phyloP scores from a whole-genome alignment of 2,797 vertebrate genomes.

The Buphagus erythrorhynchus region DNA sequence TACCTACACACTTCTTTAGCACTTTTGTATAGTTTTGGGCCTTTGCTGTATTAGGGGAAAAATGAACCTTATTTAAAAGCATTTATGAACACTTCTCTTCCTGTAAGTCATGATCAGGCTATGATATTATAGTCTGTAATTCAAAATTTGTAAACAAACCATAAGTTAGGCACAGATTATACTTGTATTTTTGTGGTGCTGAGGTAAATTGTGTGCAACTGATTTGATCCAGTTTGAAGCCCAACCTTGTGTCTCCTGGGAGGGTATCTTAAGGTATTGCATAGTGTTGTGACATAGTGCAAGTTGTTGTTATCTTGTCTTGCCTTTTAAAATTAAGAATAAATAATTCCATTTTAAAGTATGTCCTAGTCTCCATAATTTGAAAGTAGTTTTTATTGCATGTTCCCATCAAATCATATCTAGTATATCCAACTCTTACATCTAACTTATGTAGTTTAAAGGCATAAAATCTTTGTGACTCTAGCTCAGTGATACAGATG shows the following conservation, averaged over 20 bases:
- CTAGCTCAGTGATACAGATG: background rate
- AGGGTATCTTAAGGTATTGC: background rate
- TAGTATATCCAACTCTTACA: background rate
- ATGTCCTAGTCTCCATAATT: background rate
- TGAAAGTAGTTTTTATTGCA: background rate
- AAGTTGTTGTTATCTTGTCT: background rate
- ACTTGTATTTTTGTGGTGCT: background rate
- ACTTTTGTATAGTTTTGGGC: background rate
- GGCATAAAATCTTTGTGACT: background rate
- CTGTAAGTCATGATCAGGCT: background rate
- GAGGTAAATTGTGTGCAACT: background rate
- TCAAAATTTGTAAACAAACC: background rate
- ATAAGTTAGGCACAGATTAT: background rate
- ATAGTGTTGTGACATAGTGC: background rate
- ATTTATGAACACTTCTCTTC: background rate
- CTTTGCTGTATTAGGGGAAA: background rate
- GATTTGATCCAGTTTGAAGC: background rate
- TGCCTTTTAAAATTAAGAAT: background rate
- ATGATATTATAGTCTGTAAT: background rate
- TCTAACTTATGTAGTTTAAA: background rate
- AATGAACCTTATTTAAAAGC: background rate
- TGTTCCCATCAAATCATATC: background rate
- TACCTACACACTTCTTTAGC: background rate
- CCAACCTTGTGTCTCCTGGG: background rate
- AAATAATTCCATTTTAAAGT: background rate